Evolutionary conservation across 2,797 vertebrate genomes (phyloP).

Genomic region (Molossus molossus): DNA sequence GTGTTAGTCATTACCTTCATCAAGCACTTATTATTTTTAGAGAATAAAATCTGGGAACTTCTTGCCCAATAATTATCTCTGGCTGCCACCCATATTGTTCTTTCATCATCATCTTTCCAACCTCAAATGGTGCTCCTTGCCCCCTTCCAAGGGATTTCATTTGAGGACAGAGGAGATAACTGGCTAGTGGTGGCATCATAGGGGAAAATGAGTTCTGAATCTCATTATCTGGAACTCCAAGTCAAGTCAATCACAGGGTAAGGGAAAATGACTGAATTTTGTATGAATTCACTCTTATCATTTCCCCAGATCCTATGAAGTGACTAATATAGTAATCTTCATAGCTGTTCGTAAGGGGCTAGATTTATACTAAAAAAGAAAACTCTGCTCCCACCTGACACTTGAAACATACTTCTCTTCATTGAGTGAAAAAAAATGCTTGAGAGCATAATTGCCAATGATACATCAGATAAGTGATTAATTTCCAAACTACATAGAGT

Average conservation of each 20-base stretch:
- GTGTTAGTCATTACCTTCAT: conserved; percentile 57
- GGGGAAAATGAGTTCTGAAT: conserved; percentile 9
- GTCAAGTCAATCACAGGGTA: background rate
- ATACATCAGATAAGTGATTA: no score
- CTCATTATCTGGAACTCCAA: background rate
- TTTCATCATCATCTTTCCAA: background rate
- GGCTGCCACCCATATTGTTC: background rate
- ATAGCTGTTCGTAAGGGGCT: conserved; percentile 18
- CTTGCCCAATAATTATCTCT: conserved; percentile 11
- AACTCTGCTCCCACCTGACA: background rate
- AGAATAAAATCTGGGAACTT: conserved; percentile 55
- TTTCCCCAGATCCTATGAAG: conserved; percentile 22
- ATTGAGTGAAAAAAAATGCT: background rate
- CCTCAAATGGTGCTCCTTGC: background rate
- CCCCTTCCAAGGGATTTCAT: conserved; percentile 34
- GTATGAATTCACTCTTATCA: background rate
- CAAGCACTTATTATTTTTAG: conserved; percentile 39
- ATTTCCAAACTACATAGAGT: no score
- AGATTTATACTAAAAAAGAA: conserved; percentile 64
- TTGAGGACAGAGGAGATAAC: background rate
- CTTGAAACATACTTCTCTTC: background rate
- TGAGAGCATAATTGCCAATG: no score
- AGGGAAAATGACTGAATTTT: conserved; percentile 43
- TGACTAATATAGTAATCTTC: conserved; percentile 3
- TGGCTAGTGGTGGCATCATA: background rate